Conservation (phyloP, 2,888 invertebrate genomes). For the Lasioglossum lativentre region DNA sequence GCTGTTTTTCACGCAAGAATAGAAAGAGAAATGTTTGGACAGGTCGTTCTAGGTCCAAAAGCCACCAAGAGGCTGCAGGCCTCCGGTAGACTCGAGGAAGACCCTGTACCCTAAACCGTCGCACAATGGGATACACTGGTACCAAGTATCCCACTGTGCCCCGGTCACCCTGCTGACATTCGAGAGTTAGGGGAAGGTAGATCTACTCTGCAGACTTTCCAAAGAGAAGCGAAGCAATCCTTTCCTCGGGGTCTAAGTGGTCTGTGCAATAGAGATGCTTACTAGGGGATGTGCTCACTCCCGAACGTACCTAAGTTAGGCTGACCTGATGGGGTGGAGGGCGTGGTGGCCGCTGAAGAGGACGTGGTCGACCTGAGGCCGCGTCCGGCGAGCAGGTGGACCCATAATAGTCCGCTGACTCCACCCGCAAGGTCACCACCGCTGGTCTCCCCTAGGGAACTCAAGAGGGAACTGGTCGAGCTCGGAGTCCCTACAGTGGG, state of each 20-base stretch:
- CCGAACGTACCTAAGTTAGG: constrained; percentile 81
- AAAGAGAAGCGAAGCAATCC: background rate
- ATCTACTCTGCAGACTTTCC: background rate
- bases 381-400: constrained; percentile 94
- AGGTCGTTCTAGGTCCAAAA: background rate
- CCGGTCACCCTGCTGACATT: constrained; percentile 17
- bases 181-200: constrained; percentile 37
- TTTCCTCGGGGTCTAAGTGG: background rate
- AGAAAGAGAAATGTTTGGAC: background rate
- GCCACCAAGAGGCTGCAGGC: background rate
- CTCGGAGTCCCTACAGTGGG: constrained; percentile 86
- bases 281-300: constrained; percentile 39
- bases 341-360: constrained; percentile 90
- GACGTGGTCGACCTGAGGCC: constrained; percentile 91
- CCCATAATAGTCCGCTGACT: constrained; percentile 95
- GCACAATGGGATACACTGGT: too few relatives aligned
- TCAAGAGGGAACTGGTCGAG: constrained; percentile 85
- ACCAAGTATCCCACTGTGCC: background rate
- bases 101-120: background rate
- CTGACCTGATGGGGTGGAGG: constrained; percentile 87
- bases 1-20: constrained; percentile 77
- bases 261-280: constrained; percentile 34
- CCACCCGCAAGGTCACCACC: constrained; percentile 85
- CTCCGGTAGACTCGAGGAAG: too few relatives aligned
- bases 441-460: constrained; percentile 80